These are phyloP conservation scores for Ormyrus nitidulus DNA, from an alignment of 2,888 invertebrate genomes.

Conservation along the genomic window DNA sequence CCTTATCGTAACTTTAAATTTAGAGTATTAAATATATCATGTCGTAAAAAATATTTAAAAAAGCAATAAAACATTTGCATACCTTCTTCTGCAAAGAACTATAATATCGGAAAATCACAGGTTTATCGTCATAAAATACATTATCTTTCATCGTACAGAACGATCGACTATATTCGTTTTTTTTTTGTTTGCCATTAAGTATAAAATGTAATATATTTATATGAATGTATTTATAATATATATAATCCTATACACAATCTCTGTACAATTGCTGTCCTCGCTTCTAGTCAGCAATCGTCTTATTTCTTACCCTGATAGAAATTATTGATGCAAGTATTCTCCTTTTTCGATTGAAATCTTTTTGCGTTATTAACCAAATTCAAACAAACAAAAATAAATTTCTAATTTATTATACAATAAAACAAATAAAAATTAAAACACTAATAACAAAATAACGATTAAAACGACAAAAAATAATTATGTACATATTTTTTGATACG, in stretches of 20 bases:
- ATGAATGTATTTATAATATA: slow-evolving; percentile 43
- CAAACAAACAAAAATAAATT: too few species aligned
- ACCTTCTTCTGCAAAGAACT: slow-evolving; percentile 18
- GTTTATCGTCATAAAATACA: slow-evolving; percentile 45
- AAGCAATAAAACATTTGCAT: background rate
- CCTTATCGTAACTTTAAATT: slow-evolving; percentile 33
- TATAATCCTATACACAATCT: slow-evolving; percentile 65
- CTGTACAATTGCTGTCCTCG: slow-evolving; percentile 63
- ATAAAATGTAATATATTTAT: slow-evolving; percentile 53
- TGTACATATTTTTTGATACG: background rate
- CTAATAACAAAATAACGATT: too few species aligned
- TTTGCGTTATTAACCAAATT: too few species aligned
- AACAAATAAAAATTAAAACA: too few species aligned
- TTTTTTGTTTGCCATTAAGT: slow-evolving; percentile 49
- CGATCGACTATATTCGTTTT: slow-evolving; percentile 44
- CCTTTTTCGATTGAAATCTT: too few species aligned
- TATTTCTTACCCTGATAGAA: slow-evolving; percentile 29
- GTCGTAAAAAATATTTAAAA: slow-evolving; percentile 18
- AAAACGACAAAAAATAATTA: background rate
- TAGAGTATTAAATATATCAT: slow-evolving; percentile 35
- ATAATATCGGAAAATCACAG: slow-evolving; percentile 53
- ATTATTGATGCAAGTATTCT: slow-evolving; percentile 7
- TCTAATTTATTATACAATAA: too few species aligned
- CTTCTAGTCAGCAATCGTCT: slow-evolving; percentile 56
- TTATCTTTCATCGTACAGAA: slow-evolving; percentile 35